Evolutionary conservation across 2,888 invertebrate genomes (phyloP), one percentile per base, ranked within the genome.

Genomic region (Ptilodon capucinus): DNA sequence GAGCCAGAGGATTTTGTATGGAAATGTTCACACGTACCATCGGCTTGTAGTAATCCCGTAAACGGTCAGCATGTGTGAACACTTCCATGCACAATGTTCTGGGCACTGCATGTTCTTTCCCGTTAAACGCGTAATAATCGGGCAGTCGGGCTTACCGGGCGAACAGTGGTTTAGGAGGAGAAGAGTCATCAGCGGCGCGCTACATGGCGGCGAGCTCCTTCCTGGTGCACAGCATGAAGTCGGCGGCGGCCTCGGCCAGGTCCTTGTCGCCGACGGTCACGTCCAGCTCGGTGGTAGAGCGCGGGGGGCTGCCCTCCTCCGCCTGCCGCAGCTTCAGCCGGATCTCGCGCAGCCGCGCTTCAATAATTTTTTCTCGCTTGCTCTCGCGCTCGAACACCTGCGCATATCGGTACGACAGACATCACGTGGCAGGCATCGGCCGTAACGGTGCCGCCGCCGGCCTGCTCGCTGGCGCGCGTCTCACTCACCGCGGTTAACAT

Each of bases 371-470:
- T 79, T 98, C 98, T 45, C 98, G 92, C 48, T 95, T 94, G 46
- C 94, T 94, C 85, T 98, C 97, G 42, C 97, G 92, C 64, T 98
- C 97, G 68, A 98, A 93, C 91, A 97, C 94, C 96, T 97, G 66
- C 17, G 14, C n/a, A 47, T 3, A 18, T 16, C 13, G n/a, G 30
- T 35, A 11, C 16, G 3, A 1, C 5, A 13, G 14, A 7, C 2
- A 32, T 6, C 32, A 32, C 32, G 14, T 14, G 32, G 14, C 32
- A n/a, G 2, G 11, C 25, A 4, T 9, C 11, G 23, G 13, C 17
- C 9, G 25, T 11, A 25, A 9, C 25, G 7, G 9, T 9, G 9
- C 25, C 25, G 25, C 9, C 8, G 25, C 9, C 2, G 8, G 25
- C 25, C 9, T 3, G 3, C 8, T 8, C 25, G 25, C 7, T 8